These are phyloP conservation scores for Yponomeuta malinellus DNA, from an alignment of 2,888 invertebrate species.

Conservation along the genomic window DNA sequence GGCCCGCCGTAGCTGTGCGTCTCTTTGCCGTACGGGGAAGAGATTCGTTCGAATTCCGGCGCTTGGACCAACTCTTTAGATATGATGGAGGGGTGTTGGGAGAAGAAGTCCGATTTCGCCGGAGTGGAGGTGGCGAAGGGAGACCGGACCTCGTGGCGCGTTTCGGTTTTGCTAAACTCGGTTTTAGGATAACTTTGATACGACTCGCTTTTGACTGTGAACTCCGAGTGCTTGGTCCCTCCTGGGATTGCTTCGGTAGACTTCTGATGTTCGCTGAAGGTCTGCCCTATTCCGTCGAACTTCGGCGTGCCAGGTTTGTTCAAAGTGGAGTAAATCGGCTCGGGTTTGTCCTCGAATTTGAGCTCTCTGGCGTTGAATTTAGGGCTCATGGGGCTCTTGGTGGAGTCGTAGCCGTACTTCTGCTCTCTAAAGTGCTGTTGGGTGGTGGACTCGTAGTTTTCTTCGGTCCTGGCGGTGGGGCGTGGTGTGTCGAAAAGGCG, in stretches of 20 bases:
- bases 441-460: slow-evolving; percentile 42
- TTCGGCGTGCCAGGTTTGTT: slow-evolving; percentile 44
- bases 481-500: slow-evolving; percentile 72
- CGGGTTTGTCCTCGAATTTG: slow-evolving; percentile 60
- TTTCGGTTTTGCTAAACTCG: slow-evolving; percentile 50
- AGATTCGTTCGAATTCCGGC: slow-evolving; percentile 59
- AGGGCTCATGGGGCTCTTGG: slow-evolving; percentile 55
- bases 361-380: slow-evolving; percentile 70
- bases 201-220: slow-evolving; percentile 56
- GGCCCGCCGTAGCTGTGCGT: slow-evolving; percentile 58
- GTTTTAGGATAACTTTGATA: slow-evolving; percentile 61
- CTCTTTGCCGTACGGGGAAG: slow-evolving; percentile 64
- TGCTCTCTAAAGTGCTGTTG: slow-evolving; percentile 49
- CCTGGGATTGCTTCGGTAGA: slow-evolving; percentile 64
- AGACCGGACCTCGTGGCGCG: slow-evolving; percentile 52
- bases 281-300: slow-evolving; percentile 60
- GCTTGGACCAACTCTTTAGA: slow-evolving; percentile 57
- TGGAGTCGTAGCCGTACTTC: slow-evolving; percentile 52
- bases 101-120: slow-evolving; percentile 37
- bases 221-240: slow-evolving; percentile 61
- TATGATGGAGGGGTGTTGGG: slow-evolving; percentile 29
- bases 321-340: slow-evolving; percentile 59
- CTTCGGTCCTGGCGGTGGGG: slow-evolving; percentile 48
- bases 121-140: slow-evolving; percentile 61
- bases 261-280: slow-evolving; percentile 60